phyloP scores from a whole-genome alignment of 2,113 vertebrate genomes.

The Hypocryptadius cinnamomeus region DNA sequence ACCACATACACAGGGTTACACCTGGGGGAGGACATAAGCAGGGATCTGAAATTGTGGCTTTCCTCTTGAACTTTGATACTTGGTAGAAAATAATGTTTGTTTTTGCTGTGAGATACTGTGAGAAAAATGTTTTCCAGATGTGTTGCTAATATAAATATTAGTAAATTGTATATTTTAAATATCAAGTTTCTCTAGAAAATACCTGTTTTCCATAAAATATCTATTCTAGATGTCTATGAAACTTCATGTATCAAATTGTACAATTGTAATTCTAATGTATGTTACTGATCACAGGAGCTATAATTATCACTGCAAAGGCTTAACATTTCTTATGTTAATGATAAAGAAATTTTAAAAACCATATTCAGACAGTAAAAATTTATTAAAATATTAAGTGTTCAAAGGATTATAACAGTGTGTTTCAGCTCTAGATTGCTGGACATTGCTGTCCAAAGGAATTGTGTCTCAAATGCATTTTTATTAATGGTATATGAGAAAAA shows the following conservation, averaged over 20 bases:
- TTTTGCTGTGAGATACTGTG: not conserved
- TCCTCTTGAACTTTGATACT: not conserved
- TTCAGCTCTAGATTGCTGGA: not conserved
- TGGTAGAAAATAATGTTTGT: not conserved
- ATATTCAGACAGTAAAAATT: not conserved
- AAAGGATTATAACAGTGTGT: not conserved
- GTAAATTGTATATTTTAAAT: not conserved
- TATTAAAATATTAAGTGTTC: not conserved
- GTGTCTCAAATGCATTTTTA: not conserved
- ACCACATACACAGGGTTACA: not conserved
- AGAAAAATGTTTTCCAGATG: not conserved
- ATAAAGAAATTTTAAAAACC: not conserved
- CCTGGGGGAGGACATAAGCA: fast-evolving
- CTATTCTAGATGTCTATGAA: not conserved
- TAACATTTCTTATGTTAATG: not conserved
- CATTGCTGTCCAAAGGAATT: not conserved
- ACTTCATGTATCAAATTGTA: not conserved
- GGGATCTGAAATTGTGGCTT: not conserved
- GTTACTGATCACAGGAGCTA: not conserved
- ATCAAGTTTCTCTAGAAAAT: not conserved
- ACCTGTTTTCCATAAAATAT: not conserved
- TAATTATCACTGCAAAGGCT: not conserved
- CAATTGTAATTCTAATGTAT: not conserved
- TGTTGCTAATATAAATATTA: not conserved
- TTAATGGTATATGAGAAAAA: not conserved